These are phyloP conservation scores for Puntigrus tetrazona DNA, from an alignment of 2,113 vertebrate species.

Conservation along the genomic window DNA sequence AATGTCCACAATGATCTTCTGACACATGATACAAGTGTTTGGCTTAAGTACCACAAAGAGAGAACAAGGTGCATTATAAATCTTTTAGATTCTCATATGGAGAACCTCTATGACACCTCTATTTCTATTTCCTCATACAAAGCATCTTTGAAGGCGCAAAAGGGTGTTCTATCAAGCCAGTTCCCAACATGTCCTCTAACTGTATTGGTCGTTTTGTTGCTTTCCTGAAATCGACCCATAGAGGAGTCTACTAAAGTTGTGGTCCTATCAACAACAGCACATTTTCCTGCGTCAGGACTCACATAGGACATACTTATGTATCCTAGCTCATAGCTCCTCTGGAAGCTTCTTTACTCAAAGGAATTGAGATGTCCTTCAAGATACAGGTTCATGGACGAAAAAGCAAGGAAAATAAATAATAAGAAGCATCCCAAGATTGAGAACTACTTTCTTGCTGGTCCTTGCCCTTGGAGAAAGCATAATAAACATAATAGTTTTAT, in stretches of 20 bases:
- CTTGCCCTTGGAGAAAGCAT: not conserved
- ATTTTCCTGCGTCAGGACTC: too few relatives aligned
- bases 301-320: too few relatives aligned
- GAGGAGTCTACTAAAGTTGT: too few relatives aligned
- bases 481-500: not conserved
- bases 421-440: not conserved
- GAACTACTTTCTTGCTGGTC: not conserved
- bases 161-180: not conserved
- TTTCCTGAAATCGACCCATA: too few relatives aligned
- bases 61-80: conserved; percentile 46
- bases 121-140: not conserved
- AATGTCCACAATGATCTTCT: conserved; percentile 64
- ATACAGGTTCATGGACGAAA: too few relatives aligned
- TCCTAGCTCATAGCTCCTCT: too few relatives aligned
- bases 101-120: conserved; percentile 10
- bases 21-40: conserved; percentile 67
- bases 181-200: not conserved
- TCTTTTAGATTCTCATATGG: conserved; percentile 36
- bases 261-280: too few relatives aligned
- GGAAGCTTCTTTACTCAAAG: too few relatives aligned
- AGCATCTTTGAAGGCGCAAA: not conserved
- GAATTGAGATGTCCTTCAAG: too few relatives aligned
- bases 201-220: too few relatives aligned
- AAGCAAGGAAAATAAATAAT: too few relatives aligned
- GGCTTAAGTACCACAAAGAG: conserved; percentile 54